Evolutionary conservation across 2,797 vertebrate species (phyloP).

Genomic region (Acanthurus tractus): DNA sequence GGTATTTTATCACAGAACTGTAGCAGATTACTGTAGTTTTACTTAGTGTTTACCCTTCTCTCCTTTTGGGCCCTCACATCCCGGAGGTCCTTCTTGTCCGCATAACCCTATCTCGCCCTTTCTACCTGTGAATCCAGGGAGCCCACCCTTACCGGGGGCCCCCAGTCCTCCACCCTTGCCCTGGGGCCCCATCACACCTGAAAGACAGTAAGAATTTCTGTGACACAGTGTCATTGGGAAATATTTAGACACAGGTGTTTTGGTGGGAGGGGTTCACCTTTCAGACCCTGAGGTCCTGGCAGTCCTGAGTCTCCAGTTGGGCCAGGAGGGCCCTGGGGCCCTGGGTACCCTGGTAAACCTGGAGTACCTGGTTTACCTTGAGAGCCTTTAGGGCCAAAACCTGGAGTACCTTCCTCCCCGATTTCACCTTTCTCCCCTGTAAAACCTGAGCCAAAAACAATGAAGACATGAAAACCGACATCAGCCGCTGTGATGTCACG

Average conservation of each 20-base stretch:
- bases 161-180: slow-evolving; percentile 60
- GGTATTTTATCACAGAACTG: too few relatives aligned
- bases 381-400: slow-evolving; percentile 65
- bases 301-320: slow-evolving; percentile 58
- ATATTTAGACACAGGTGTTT: background rate
- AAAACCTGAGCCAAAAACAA: slow-evolving; percentile 63
- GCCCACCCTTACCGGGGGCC: slow-evolving; percentile 46
- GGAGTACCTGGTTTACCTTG: slow-evolving; percentile 69
- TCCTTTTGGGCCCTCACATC: slow-evolving; percentile 75
- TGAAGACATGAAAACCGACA: background rate
- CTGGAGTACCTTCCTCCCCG: slow-evolving; percentile 63
- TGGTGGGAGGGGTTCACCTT: slow-evolving; percentile 62
- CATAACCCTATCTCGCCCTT: slow-evolving; percentile 62
- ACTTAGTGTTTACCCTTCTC: slow-evolving; percentile 72
- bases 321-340: slow-evolving; percentile 68
- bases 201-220: slow-evolving; percentile 2
- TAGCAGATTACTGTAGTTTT: background rate
- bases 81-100: slow-evolving; percentile 65
- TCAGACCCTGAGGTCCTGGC: slow-evolving; percentile 51
- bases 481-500: background rate
- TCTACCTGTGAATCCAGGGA: slow-evolving; percentile 52
- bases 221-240: background rate
- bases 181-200: slow-evolving; percentile 65
- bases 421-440: slow-evolving; percentile 74
- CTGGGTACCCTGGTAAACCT: slow-evolving; percentile 70